Conservation (phyloP, 2,888 invertebrate species). For the Cataglyphis rosenhaueri region DNA sequence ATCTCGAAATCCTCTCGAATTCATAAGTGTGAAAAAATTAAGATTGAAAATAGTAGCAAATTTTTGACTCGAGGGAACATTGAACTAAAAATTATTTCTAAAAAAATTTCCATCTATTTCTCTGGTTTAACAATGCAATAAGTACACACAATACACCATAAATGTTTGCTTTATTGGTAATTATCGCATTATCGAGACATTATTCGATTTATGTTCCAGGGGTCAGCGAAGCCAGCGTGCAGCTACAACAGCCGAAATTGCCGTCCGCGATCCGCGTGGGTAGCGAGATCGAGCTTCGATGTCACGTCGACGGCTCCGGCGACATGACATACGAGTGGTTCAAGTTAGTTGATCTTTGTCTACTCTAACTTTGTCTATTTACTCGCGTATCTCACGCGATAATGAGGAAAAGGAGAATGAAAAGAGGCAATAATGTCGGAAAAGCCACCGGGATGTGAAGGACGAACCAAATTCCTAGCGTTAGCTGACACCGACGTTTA, state of each 20-base stretch:
- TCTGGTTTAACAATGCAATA: neutral
- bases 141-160: neutral
- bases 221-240: slow-evolving; percentile 88
- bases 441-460: slow-evolving; percentile 30
- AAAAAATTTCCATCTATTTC: neutral
- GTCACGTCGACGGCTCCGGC: slow-evolving; percentile 89
- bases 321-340: slow-evolving; percentile 90
- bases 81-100: neutral
- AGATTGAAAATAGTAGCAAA: neutral
- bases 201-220: slow-evolving; percentile 85
- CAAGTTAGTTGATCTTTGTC: slow-evolving; percentile 85
- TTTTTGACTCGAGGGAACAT: neutral
- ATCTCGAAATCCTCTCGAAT: neutral
- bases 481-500: slow-evolving; percentile 66
- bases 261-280: slow-evolving; percentile 86
- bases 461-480: slow-evolving; percentile 52
- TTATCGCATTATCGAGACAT: slow-evolving; percentile 25
- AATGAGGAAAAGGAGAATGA: slow-evolving; percentile 9
- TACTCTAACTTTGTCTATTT: slow-evolving; percentile 53
- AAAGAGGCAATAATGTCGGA: slow-evolving; percentile 21
- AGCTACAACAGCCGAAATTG: slow-evolving; percentile 87
- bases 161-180: slow-evolving; percentile 5
- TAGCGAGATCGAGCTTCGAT: slow-evolving; percentile 88
- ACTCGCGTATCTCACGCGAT: slow-evolving; percentile 30
- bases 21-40: neutral